A percentile compares a stretch with the other conserved stretches of the same genome.
phyloP scores from a whole-genome alignment of 2,113 vertebrate species.

The Dipodomys merriami region DNA sequence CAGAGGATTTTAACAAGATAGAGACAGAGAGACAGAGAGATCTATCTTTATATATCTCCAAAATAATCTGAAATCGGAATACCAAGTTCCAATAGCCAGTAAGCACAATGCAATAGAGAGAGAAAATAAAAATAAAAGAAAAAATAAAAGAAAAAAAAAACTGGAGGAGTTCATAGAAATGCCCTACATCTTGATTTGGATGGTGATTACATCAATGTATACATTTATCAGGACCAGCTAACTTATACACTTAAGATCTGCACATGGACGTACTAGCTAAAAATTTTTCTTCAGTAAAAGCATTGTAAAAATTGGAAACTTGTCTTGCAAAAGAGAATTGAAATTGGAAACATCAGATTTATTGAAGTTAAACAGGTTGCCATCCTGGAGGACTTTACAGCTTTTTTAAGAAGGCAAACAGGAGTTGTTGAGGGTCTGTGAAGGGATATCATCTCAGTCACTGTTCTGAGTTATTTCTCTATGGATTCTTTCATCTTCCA shows the following conservation, averaged over 20 bases:
- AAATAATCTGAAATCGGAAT: constrained; percentile 23
- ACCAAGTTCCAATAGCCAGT: not conserved
- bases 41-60: no score
- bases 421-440: not conserved
- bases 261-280: not conserved
- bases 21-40: no score
- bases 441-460: not conserved
- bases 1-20: not conserved
- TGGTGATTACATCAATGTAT: not conserved
- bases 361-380: not conserved
- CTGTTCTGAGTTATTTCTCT: constrained; percentile 27
- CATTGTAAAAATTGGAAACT: not conserved
- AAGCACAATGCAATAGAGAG: not conserved
- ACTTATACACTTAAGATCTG: constrained; percentile 15
- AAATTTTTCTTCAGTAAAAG: not conserved
- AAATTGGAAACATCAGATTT: constrained; percentile 4
- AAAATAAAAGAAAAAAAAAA: not conserved
- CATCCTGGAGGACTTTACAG: not conserved
- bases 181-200: not conserved
- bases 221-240: constrained; percentile 3
- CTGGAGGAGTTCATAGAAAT: not conserved
- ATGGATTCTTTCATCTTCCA: not conserved
- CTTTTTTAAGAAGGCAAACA: constrained; percentile 6
- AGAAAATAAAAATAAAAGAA: no score
- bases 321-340: constrained; percentile 1